Evolutionary conservation across 1,140 invertebrate species (phyloP).

Genomic region (Philotrypesis tridentata): DNA sequence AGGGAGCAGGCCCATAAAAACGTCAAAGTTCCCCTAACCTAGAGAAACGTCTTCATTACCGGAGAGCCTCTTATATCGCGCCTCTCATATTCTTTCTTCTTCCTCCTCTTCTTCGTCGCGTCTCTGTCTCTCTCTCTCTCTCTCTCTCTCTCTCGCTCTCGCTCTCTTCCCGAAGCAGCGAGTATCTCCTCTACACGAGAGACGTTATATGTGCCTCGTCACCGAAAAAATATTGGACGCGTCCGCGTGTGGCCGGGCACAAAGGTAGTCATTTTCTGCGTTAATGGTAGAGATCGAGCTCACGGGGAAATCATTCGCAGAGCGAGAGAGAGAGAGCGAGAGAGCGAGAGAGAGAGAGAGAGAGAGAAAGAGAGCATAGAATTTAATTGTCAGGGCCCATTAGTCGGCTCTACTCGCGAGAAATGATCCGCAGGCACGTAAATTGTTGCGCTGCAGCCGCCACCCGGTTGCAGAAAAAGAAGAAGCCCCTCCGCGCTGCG

Average conservation of each 20-base stretch:
- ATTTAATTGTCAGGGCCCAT: constrained; percentile 14
- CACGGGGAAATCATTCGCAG: constrained; percentile 7
- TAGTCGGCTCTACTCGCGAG: constrained; percentile 2
- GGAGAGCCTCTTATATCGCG: constrained; percentile 55
- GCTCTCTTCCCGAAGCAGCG: neutral
- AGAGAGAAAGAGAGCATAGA: neutral
- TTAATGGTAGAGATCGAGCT: neutral
- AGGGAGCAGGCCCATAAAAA: constrained; percentile 72
- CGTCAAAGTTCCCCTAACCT: constrained; percentile 74
- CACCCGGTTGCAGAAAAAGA: constrained; percentile 8
- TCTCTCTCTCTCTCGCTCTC: constrained; percentile 28
- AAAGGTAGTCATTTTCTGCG: constrained; percentile 5
- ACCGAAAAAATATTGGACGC: constrained; percentile 49
- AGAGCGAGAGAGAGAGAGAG: too few species aligned
- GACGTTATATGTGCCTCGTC: constrained; percentile 52
- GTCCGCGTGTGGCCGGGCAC: constrained; percentile 15
- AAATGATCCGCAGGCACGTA: constrained; percentile 22
- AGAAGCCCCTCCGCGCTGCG: neutral
- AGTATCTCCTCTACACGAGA: neutral
- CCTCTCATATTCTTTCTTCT: constrained; percentile 46
- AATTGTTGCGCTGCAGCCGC: constrained; percentile 5
- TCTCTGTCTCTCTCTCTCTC: constrained; percentile 14
- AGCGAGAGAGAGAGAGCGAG: too few species aligned
- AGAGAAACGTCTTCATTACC: constrained; percentile 74
- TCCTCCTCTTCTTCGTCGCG: constrained; percentile 24